These are phyloP conservation scores for Vulpes ferrilata DNA, from an alignment of 2,113 vertebrate species.

Conservation along the genomic window DNA sequence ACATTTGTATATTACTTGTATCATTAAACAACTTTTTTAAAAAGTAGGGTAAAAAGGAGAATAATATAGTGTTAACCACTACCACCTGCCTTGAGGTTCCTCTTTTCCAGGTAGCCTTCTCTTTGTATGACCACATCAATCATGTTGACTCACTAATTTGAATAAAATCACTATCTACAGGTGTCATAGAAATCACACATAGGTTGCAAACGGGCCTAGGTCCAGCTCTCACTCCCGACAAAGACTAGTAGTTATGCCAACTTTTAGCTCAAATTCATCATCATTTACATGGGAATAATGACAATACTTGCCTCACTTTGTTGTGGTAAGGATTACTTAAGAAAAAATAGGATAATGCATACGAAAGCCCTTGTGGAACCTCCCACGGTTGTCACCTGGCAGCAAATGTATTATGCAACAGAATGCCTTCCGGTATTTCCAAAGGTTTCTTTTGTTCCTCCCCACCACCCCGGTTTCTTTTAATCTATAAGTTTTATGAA, in stretches of 20 bases:
- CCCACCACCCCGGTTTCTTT: neutral
- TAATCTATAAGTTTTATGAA: neutral
- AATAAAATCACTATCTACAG: neutral
- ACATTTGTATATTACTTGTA: neutral
- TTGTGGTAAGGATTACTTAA: neutral
- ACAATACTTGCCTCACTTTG: neutral
- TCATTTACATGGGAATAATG: neutral
- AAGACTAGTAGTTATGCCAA: neutral
- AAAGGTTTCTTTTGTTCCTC: neutral
- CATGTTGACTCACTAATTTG: neutral
- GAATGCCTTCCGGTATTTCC: neutral
- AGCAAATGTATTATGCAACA: neutral
- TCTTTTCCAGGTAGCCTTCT: neutral
- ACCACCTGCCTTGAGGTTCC: neutral
- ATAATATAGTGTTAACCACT: neutral
- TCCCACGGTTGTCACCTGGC: neutral
- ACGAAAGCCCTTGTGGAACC: neutral
- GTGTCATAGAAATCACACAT: neutral
- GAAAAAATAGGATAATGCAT: neutral
- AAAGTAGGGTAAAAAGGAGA: conserved; percentile 29
- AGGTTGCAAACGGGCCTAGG: neutral
- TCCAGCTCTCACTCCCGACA: neutral
- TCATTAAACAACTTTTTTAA: conserved; percentile 19
- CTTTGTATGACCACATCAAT: neutral
- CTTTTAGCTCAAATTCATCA: neutral